These are phyloP conservation scores for Heliothis peltigera DNA, from an alignment of 2,888 invertebrate genomes.

Conservation along the genomic window DNA sequence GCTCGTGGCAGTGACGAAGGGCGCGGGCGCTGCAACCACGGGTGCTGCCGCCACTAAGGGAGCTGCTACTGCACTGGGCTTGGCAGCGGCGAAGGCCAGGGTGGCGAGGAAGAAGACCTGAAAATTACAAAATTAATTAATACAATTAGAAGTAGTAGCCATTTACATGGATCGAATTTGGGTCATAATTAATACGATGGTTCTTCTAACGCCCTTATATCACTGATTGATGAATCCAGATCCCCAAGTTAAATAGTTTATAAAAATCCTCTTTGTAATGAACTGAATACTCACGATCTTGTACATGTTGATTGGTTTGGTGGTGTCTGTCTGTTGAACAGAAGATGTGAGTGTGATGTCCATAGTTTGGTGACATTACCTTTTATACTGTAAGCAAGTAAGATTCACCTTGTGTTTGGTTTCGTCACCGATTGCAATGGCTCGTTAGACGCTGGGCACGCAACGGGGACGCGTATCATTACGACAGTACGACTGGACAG, in stretches of 20 bases:
- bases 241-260: no score
- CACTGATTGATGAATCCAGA: no score
- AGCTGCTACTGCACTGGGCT: constrained; percentile 67
- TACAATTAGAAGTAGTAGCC: background rate
- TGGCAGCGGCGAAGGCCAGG: constrained; percentile 83
- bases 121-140: constrained; percentile 46
- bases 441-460: constrained; percentile 82
- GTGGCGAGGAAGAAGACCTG: constrained; percentile 80
- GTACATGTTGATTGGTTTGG: constrained; percentile 78
- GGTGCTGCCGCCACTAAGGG: constrained; percentile 81
- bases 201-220: background rate
- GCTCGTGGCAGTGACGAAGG: constrained; percentile 91
- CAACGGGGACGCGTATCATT: constrained; percentile 81
- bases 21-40: constrained; percentile 83
- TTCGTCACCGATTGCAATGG: constrained; percentile 81
- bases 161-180: background rate
- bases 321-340: constrained; percentile 73
- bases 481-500: constrained; percentile 74
- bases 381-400: constrained; percentile 83
- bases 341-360: constrained; percentile 82
- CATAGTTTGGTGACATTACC: constrained; percentile 78
- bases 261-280: background rate
- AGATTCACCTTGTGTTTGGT: constrained; percentile 87
- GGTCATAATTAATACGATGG: no score
- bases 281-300: constrained; percentile 76